These are phyloP conservation scores for Sycophila texana DNA, from an alignment of 2,888 invertebrate genomes.

Conservation along the genomic window DNA sequence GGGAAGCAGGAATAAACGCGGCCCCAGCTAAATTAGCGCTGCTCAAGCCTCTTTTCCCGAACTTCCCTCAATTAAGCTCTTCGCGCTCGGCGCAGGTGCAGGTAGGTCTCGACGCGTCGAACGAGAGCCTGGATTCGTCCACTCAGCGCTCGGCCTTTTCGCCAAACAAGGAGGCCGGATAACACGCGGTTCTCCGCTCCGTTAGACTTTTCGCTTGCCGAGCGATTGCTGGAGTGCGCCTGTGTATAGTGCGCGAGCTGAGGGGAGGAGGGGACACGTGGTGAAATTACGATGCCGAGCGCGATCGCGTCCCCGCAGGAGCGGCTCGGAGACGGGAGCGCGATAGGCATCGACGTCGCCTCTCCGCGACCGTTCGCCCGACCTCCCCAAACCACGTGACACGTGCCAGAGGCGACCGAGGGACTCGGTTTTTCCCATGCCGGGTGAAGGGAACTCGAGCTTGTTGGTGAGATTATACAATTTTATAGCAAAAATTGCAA, in stretches of 20 bases:
- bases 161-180: constrained; percentile 29
- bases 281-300: constrained; percentile 55
- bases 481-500: too few species aligned
- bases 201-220: constrained; percentile 42
- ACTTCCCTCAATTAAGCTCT: constrained; percentile 43
- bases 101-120: constrained; percentile 9
- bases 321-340: constrained; percentile 18
- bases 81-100: not conserved
- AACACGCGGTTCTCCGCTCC: constrained; percentile 40
- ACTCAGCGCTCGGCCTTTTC: constrained; percentile 34
- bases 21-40: constrained; percentile 16
- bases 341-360: constrained; percentile 47
- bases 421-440: not conserved
- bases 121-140: constrained; percentile 29
- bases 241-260: not conserved
- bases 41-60: constrained; percentile 29
- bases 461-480: too few species aligned
- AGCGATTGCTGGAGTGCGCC: constrained; percentile 41
- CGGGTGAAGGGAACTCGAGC: not conserved
- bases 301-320: constrained; percentile 55
- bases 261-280: constrained; percentile 29
- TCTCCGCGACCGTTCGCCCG: constrained; percentile 15
- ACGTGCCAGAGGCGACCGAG: not conserved
- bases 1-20: constrained; percentile 7
- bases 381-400: constrained; percentile 14